A percentile compares a stretch with the other conserved stretches of the same genome.
Evolutionary conservation across 2,797 vertebrate genomes (phyloP).

Genomic region (Falco novaeseelandiae): DNA sequence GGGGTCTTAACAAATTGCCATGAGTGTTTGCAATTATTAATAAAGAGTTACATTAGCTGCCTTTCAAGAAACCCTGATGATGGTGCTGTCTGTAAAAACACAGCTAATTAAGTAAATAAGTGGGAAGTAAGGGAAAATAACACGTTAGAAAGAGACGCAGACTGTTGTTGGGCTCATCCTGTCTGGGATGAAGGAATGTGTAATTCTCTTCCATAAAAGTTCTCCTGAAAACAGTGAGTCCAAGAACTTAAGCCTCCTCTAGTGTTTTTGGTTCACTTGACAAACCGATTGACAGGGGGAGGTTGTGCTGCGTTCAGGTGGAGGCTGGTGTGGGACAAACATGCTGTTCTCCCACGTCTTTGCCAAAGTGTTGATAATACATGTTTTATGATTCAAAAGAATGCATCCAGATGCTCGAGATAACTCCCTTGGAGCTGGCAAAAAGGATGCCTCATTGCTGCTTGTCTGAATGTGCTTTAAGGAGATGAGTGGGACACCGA

Average conservation of each 20-base stretch:
- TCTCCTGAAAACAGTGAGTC: conserved; percentile 34
- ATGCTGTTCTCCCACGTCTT: neutral
- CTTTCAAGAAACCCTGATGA: neutral
- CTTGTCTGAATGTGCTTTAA: neutral
- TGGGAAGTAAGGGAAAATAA: neutral
- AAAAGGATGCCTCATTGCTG: fast-evolving
- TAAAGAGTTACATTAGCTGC: neutral
- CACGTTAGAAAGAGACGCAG: neutral
- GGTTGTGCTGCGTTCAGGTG: neutral
- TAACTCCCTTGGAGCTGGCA: neutral
- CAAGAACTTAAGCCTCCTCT: conserved; percentile 41
- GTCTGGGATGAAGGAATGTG: conserved; percentile 4
- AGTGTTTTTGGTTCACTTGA: conserved; percentile 17
- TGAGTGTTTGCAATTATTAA: neutral
- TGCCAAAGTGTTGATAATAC: neutral
- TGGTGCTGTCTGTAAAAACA: neutral
- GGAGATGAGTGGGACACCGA: fast-evolving
- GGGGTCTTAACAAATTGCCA: neutral
- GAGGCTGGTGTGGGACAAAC: neutral
- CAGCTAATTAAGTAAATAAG: conserved; percentile 53
- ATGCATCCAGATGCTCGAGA: neutral
- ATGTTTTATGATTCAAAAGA: neutral
- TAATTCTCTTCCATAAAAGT: conserved; percentile 44
- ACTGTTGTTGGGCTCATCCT: conserved; percentile 18
- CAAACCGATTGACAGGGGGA: conserved; percentile 29